Evolutionary conservation across 2,113 vertebrate species (phyloP).

Genomic region (Gopherus evgoodei): DNA sequence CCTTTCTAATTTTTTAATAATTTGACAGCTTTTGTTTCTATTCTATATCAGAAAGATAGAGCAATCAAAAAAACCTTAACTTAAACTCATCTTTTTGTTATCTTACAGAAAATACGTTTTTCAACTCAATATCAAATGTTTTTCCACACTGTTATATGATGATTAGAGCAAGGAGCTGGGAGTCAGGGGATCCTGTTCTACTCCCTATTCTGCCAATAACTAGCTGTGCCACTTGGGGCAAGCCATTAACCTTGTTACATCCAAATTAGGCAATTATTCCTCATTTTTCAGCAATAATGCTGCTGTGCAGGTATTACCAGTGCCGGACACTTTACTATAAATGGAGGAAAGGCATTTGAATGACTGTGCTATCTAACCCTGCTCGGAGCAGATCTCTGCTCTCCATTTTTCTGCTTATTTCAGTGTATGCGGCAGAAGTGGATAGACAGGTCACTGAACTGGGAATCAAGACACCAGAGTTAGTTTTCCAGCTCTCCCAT

Average conservation of each 20-base stretch:
- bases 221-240: not conserved
- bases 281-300: not conserved
- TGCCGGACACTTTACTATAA: not conserved
- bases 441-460: not conserved
- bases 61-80: not conserved
- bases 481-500: accelerated
- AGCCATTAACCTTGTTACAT: not conserved
- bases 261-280: not conserved
- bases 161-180: not conserved
- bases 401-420: not conserved
- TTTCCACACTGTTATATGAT: not conserved
- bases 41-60: not conserved
- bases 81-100: not conserved
- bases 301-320: not conserved
- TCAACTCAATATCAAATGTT: not conserved
- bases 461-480: not conserved
- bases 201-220: not conserved
- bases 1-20: too few species aligned
- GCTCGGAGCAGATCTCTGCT: not conserved
- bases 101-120: not conserved
- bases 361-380: not conserved
- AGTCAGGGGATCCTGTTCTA: not conserved
- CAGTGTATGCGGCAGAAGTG: not conserved
- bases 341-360: not conserved
- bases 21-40: not conserved